A percentile compares a stretch with the other conserved stretches of the same genome.
Evolutionary conservation across 2,113 vertebrate genomes (phyloP).

Genomic region (Scomber colias): DNA sequence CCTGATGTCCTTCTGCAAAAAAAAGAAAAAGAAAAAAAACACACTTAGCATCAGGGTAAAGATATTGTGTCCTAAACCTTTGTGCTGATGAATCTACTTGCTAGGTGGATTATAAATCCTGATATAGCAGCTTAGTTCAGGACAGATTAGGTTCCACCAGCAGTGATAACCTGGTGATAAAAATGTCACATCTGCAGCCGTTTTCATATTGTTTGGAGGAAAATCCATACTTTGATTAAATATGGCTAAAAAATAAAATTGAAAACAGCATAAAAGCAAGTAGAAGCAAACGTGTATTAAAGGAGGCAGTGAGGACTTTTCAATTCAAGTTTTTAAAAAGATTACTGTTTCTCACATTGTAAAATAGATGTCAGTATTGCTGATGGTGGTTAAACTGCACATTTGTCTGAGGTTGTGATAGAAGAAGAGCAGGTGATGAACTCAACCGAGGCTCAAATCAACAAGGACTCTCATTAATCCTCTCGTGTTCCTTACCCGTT

Average conservation of each 20-base stretch:
- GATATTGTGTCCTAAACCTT: conserved; percentile 75
- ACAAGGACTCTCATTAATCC: conserved; percentile 74
- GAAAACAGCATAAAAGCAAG: too few relatives aligned
- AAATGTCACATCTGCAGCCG: conserved; percentile 8
- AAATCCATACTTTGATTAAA: not conserved
- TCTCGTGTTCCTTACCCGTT: conserved; percentile 68
- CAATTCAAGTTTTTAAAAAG: too few relatives aligned
- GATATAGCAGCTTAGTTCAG: conserved; percentile 63
- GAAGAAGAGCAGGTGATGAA: conserved; percentile 39
- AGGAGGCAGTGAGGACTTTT: too few relatives aligned
- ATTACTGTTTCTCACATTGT: not conserved
- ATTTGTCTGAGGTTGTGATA: conserved; percentile 5
- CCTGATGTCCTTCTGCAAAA: conserved; percentile 46
- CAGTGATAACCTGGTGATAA: conserved; percentile 35
- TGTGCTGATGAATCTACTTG: conserved; percentile 72
- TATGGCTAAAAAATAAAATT: too few relatives aligned
- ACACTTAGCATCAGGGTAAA: conserved; percentile 16
- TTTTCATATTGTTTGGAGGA: not conserved
- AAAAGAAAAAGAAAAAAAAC: conserved; percentile 28
- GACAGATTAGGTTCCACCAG: conserved; percentile 73
- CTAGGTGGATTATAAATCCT: conserved; percentile 80
- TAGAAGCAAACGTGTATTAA: too few relatives aligned
- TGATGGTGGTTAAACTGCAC: not conserved
- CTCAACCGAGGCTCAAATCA: conserved; percentile 19
- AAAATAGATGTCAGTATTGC: not conserved